These are phyloP conservation scores for Loris lydekkerianus DNA, from an alignment of 2,797 vertebrate species.

Conservation along the genomic window DNA sequence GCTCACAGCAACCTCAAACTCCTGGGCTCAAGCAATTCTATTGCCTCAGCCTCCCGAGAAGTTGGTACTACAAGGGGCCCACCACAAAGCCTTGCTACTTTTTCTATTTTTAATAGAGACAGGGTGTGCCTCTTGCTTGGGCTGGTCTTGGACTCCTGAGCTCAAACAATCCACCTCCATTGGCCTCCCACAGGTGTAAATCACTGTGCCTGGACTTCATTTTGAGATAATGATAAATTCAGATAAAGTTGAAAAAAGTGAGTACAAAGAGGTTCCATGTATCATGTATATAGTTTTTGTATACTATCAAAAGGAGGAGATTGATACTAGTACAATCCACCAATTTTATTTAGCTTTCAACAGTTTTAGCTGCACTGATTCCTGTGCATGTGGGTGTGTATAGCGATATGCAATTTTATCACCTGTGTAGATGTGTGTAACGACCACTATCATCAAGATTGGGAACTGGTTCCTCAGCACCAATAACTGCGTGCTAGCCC, in stretches of 20 bases:
- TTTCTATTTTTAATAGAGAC: too few relatives aligned
- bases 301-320: constrained; percentile 42
- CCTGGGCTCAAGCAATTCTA: too few relatives aligned
- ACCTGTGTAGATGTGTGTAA: neutral
- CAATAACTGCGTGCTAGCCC: neutral
- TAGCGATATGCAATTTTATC: neutral
- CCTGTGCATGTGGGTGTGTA: neutral
- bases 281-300: neutral
- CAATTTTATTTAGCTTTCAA: constrained; percentile 20
- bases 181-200: too few relatives aligned
- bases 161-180: too few relatives aligned
- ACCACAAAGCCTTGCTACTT: too few relatives aligned
- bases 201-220: neutral
- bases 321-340: neutral
- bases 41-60: too few relatives aligned
- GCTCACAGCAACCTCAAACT: too few relatives aligned
- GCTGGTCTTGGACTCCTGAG: too few relatives aligned
- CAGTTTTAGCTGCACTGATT: neutral
- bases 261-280: neutral
- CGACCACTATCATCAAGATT: neutral
- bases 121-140: too few relatives aligned
- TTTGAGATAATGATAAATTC: constrained; percentile 53
- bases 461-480: neutral
- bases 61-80: too few relatives aligned
- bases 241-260: neutral